Conservation (phyloP, 1,140 invertebrate species). For the Neodiprion virginianus region DNA sequence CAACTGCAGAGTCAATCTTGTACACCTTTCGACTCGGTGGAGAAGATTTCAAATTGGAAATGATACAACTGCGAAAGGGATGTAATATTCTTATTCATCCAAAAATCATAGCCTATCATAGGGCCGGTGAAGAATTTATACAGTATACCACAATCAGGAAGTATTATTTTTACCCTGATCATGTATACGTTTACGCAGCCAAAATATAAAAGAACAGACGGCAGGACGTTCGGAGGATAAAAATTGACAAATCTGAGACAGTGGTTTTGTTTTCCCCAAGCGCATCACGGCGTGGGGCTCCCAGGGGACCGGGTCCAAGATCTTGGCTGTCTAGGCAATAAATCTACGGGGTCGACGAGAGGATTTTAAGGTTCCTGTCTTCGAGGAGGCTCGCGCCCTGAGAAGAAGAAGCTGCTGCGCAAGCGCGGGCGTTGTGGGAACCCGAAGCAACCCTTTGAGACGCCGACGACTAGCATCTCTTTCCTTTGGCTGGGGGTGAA, state of each 20-base stretch:
- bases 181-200: no score
- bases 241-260: not conserved
- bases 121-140: no score
- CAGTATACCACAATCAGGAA: no score
- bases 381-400: slow-evolving; percentile 1
- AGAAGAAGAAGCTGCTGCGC: not conserved
- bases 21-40: no score
- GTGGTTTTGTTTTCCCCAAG: not conserved
- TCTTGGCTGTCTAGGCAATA: not conserved
- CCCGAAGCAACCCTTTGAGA: slow-evolving; percentile 8
- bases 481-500: slow-evolving; percentile 10
- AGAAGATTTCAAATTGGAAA: no score
- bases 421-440: not conserved
- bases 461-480: not conserved
- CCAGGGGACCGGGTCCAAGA: not conserved
- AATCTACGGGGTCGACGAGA: slow-evolving; percentile 4
- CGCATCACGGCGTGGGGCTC: not conserved
- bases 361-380: slow-evolving; percentile 1
- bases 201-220: no score
- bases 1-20: no score
- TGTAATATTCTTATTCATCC: no score
- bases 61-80: no score
- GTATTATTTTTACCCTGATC: no score
- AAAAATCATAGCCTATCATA: no score
- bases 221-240: no score